Percentiles rank a stretch among this genome's conserved stretches.
phyloP scores from a whole-genome alignment of 2,113 vertebrate genomes.

The Labeo catla region DNA sequence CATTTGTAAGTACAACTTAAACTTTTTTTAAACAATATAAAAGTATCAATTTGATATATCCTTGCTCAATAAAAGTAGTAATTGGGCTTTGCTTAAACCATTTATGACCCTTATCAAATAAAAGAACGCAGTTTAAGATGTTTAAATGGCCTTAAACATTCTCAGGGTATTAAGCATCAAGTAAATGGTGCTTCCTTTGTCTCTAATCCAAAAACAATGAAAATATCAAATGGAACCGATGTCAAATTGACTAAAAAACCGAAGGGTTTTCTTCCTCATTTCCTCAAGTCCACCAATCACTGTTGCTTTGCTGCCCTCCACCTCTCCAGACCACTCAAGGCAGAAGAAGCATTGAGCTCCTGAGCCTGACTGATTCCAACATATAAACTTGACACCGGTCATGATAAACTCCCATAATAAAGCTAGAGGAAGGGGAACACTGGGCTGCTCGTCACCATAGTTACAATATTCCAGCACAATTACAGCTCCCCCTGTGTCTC shows the following conservation, averaged over 20 bases:
- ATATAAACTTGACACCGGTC: constrained; percentile 57
- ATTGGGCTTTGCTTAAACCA: not conserved
- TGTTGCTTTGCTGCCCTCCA: not conserved
- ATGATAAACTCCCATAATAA: constrained; percentile 59
- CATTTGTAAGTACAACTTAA: too few relatives aligned
- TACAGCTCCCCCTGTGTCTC: constrained; percentile 51
- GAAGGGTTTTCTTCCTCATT: not conserved
- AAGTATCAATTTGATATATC: too few relatives aligned
- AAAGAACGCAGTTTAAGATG: not conserved
- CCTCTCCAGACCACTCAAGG: constrained; percentile 10
- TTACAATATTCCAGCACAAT: constrained; percentile 60
- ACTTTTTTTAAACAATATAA: not conserved
- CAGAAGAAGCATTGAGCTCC: constrained; percentile 35
- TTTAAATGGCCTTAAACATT: not conserved
- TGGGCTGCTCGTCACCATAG: constrained; percentile 57
- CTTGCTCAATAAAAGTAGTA: too few relatives aligned
- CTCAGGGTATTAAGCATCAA: not conserved
- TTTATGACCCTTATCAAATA: not conserved
- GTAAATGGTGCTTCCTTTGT: not conserved
- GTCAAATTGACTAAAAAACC: not conserved
- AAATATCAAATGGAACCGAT: not conserved
- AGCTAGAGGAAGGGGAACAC: constrained; percentile 45
- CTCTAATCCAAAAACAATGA: not conserved
- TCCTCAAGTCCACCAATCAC: not conserved
- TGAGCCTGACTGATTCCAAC: constrained; percentile 43